Evolutionary conservation across 2,797 vertebrate genomes (phyloP).

Genomic region (Hirundo rustica): DNA sequence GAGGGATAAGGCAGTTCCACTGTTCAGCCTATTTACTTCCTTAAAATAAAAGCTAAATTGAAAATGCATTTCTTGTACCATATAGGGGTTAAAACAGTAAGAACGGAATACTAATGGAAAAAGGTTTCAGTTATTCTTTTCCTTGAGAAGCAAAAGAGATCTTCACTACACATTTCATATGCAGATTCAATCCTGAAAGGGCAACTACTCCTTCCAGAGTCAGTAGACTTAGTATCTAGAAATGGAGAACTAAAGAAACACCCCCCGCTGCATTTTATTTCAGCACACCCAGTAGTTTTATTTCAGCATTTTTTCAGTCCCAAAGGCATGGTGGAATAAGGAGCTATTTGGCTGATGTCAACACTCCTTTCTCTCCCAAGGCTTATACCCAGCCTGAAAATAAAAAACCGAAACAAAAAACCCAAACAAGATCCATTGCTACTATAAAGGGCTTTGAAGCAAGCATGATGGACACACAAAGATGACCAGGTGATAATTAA

Average conservation of each 20-base stretch:
- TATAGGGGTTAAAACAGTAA: background rate
- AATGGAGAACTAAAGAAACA: background rate
- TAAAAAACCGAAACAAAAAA: background rate
- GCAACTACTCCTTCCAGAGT: background rate
- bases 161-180: background rate
- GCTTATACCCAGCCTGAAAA: background rate
- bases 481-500: background rate
- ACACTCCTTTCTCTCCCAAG: background rate
- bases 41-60: background rate
- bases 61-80: background rate
- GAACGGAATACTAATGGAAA: background rate
- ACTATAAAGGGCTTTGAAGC: background rate
- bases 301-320: background rate
- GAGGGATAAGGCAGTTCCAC: background rate
- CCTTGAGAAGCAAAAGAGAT: background rate
- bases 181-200: background rate
- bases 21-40: background rate
- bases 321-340: background rate
- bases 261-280: background rate
- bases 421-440: background rate
- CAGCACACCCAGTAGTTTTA: background rate
- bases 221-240: background rate
- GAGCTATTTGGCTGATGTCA: background rate
- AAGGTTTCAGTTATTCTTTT: background rate
- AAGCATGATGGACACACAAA: background rate